phyloP scores from a whole-genome alignment of 2,797 vertebrate species.

The Sebastes matsubarae region DNA sequence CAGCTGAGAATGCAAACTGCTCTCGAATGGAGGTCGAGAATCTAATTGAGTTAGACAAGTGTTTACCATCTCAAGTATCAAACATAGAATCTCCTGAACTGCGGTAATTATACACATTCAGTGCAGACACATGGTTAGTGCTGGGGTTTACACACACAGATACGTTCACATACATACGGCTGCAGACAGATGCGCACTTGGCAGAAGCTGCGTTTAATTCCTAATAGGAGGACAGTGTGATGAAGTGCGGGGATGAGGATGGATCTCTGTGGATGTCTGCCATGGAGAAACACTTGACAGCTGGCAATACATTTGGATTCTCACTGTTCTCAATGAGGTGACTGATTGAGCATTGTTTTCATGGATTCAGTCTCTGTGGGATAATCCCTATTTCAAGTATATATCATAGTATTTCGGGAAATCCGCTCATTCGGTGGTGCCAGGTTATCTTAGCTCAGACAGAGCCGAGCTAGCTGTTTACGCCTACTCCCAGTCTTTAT shows the following conservation, averaged over 20 bases:
- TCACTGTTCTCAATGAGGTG: constrained; percentile 22
- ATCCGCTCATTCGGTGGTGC: neutral
- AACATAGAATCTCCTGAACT: constrained; percentile 44
- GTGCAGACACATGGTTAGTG: constrained; percentile 6
- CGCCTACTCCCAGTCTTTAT: neutral
- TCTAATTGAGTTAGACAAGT: constrained; percentile 68
- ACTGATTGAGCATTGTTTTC: constrained; percentile 7
- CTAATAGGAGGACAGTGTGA: constrained; percentile 21
- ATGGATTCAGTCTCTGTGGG: constrained; percentile 1
- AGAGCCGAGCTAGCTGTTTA: neutral
- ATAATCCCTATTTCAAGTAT: neutral
- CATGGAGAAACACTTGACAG: constrained; percentile 38
- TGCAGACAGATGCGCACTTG: constrained; percentile 20
- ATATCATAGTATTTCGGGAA: neutral
- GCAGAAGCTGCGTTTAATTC: constrained; percentile 19
- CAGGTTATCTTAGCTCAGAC: neutral
- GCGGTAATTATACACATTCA: constrained; percentile 46
- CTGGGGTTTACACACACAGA: neutral
- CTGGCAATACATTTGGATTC: constrained; percentile 40
- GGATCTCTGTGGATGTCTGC: constrained; percentile 32
- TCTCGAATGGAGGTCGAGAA: constrained; percentile 69
- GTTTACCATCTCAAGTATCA: constrained; percentile 65
- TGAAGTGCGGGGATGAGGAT: constrained; percentile 27
- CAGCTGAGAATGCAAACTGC: constrained; percentile 81
- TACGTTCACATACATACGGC: neutral